phyloP scores from a whole-genome alignment of 2,888 invertebrate species.

The Standfussiana lucernea region DNA sequence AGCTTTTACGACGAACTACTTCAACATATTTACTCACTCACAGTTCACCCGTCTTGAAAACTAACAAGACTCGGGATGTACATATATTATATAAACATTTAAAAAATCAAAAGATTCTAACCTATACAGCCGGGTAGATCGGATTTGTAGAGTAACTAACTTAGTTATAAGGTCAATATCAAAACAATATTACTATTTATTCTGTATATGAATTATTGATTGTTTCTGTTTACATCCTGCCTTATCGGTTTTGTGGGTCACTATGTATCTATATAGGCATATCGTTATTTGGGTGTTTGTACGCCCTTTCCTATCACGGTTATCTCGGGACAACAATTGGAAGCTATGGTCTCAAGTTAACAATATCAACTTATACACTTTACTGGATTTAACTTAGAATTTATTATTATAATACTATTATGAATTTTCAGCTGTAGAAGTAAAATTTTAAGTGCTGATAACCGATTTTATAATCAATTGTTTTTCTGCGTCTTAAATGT shows the following conservation, averaged over 20 bases:
- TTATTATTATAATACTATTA: not conserved
- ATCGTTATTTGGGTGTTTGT: slow-evolving; percentile 78
- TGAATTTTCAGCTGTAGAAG: not conserved
- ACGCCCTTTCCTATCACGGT: slow-evolving; percentile 74
- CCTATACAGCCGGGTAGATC: not conserved
- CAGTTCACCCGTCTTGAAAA: slow-evolving; percentile 37
- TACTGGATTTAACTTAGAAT: not conserved
- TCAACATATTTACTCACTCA: slow-evolving; percentile 56
- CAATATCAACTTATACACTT: not conserved
- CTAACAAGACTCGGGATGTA: not conserved
- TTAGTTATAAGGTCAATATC: slow-evolving; percentile 84
- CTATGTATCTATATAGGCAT: slow-evolving; percentile 75
- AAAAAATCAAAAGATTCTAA: slow-evolving; percentile 6
- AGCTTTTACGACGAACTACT: slow-evolving; percentile 77
- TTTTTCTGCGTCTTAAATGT: slow-evolving; percentile 10
- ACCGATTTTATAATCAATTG: not conserved
- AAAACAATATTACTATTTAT: slow-evolving; percentile 84
- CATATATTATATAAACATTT: not conserved
- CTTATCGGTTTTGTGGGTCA: slow-evolving; percentile 87
- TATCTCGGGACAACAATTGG: slow-evolving; percentile 64
- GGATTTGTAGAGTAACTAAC: slow-evolving; percentile 61
- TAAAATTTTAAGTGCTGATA: not conserved
- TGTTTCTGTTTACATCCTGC: slow-evolving; percentile 86
- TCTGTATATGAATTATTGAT: slow-evolving; percentile 84
- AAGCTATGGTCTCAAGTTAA: slow-evolving; percentile 14